Base-by-base conservation (phyloP, 1,140 invertebrate species). In the Drosophila murphyi region DNA sequence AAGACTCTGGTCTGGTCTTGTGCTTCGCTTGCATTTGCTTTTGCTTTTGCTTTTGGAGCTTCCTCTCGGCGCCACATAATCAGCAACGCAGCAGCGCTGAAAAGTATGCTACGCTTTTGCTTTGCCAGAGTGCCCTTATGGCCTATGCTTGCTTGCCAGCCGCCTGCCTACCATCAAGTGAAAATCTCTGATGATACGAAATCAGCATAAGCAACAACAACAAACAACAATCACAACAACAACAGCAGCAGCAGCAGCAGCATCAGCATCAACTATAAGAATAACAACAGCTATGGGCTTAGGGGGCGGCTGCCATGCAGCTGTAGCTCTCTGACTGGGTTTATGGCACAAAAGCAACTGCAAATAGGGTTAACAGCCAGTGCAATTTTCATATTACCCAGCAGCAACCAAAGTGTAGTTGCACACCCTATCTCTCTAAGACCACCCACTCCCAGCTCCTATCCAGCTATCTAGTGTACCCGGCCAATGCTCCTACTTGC, bases 381-480 rank as follows among this genome's bases (percentile, higher is more conserved):
- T 82, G 83, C 83, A 87, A 87, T 87, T 87, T 87, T 87, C 83
- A 87, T 87, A 87, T 87, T 87, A 88, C 83, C 76, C 86, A 78
- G 72, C 82, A 79, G 43, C 67, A 71, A 72, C 50, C 72, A 83
- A 79, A 76, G 65, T 63, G 34, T 63, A 67, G 69, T 61, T 79
- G 67, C 65, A 83, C 56, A 83, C 56, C 62, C 78, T 39, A 65
- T 67, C 65, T 69, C 69, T 67, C 62, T 52, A 48, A 62, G 37
- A 12, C 39, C 12, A 4, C 50, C 32, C 12, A 20, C 6, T 29
- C 47, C 39, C 10, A 3, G 35, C 20, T 12, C 48, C 12, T 37
- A n/a, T 3, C 5, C 29, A 20, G 8, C 47, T 31, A 20, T n/a
- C 12, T 12, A 10, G 57, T 70, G 60, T n/a, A 20, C 63, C 45